Conservation (phyloP, 2,888 invertebrate genomes). For the Corbicula japonica region DNA sequence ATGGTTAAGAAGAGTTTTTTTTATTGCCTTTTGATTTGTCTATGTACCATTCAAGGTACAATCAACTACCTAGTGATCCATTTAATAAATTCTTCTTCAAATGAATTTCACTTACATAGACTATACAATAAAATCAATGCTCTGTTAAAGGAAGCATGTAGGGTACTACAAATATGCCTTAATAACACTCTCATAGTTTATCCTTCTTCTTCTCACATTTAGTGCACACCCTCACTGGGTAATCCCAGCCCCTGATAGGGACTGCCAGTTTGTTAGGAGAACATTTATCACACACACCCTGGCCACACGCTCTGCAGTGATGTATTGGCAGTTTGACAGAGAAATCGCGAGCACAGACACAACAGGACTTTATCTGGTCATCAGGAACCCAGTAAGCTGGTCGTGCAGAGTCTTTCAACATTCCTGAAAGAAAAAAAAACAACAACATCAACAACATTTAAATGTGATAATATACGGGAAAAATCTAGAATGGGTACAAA, state of each 20-base stretch:
- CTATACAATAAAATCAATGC: too few relatives aligned
- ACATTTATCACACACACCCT: slow-evolving; percentile 90
- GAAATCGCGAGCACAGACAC: slow-evolving; percentile 90
- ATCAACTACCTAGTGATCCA: too few relatives aligned
- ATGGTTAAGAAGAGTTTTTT: too few relatives aligned
- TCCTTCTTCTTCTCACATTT: slow-evolving; percentile 83
- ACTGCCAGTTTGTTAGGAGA: slow-evolving; percentile 86
- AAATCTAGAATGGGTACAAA: too few relatives aligned
- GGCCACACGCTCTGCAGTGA: slow-evolving; percentile 92
- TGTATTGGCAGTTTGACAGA: slow-evolving; percentile 87
- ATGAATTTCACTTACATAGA: too few relatives aligned
- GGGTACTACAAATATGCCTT: not conserved
- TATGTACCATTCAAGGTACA: too few relatives aligned
- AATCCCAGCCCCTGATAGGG: slow-evolving; percentile 87
- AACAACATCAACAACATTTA: not conserved
- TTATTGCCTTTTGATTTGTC: too few relatives aligned
- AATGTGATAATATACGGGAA: not conserved
- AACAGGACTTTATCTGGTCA: slow-evolving; percentile 90
- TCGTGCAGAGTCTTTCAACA: slow-evolving; percentile 91
- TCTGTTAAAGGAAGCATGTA: too few relatives aligned
- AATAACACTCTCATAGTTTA: slow-evolving; percentile 13
- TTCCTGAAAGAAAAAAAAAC: slow-evolving; percentile 70
- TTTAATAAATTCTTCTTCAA: too few relatives aligned
- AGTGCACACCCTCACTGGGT: slow-evolving; percentile 87
- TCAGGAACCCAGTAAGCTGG: slow-evolving; percentile 94